phyloP scores from a whole-genome alignment of 2,113 vertebrate genomes.

The Hippocampus mohnikei region DNA sequence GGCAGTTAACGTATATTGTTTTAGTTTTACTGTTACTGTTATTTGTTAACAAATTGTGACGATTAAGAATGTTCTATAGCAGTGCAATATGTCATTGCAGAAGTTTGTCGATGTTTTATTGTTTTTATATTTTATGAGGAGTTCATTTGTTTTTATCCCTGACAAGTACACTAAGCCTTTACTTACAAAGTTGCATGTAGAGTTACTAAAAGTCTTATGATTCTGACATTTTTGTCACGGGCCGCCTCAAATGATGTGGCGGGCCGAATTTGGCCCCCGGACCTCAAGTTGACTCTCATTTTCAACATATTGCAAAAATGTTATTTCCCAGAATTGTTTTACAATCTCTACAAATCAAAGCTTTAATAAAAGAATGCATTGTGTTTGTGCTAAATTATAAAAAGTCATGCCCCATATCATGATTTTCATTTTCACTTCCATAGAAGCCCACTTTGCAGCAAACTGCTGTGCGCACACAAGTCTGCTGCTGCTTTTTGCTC shows the following conservation, averaged over 20 bases:
- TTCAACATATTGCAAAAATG: too few species aligned
- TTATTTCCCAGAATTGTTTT: background rate
- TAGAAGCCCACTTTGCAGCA: slow-evolving; percentile 38
- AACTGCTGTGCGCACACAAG: slow-evolving; percentile 55
- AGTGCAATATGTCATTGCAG: too few species aligned
- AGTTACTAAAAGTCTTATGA: background rate
- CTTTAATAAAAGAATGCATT: background rate
- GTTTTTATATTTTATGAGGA: too few species aligned
- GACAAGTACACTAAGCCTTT: background rate
- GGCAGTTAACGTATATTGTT: too few species aligned
- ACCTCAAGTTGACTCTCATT: too few species aligned
- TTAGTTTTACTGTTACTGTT: too few species aligned
- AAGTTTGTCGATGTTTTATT: too few species aligned
- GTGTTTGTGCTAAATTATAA: background rate
- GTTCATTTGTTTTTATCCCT: background rate
- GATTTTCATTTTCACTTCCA: slow-evolving; percentile 23
- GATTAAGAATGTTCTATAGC: too few species aligned
- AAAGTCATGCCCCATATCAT: background rate
- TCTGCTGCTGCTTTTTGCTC: slow-evolving; percentile 18
- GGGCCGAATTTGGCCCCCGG: too few species aligned
- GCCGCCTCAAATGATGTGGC: too few species aligned
- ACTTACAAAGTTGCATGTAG: background rate
- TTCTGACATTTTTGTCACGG: too few species aligned
- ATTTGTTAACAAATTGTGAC: too few species aligned
- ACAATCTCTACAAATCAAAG: background rate